A percentile compares a stretch with the other conserved stretches of the same genome.
These are phyloP conservation scores for Prunella strophiata DNA, from an alignment of 2,797 vertebrate genomes.

Conservation along the genomic window DNA sequence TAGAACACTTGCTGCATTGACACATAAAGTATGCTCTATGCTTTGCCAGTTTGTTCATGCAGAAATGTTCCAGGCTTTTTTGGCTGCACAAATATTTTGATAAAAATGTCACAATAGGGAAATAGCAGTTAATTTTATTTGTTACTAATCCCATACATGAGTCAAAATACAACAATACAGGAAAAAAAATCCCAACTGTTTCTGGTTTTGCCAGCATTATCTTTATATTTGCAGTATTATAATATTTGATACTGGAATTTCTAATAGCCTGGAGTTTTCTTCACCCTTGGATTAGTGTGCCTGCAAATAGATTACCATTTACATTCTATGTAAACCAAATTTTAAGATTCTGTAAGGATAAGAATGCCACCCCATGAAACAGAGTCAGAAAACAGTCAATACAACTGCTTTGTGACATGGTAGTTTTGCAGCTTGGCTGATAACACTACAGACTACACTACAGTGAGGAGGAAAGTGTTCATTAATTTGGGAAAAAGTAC, in stretches of 20 bases:
- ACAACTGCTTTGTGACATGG: neutral
- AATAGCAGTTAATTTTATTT: neutral
- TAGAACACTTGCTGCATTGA: neutral
- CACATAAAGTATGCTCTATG: neutral
- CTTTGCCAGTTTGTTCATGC: neutral
- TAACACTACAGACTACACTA: neutral
- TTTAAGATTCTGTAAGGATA: neutral
- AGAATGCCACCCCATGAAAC: neutral
- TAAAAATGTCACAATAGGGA: neutral
- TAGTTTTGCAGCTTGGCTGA: neutral
- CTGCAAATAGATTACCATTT: neutral
- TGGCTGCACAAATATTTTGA: neutral
- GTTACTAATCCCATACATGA: neutral
- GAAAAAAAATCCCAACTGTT: neutral
- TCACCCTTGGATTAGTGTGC: neutral
- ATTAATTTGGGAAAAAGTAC: neutral
- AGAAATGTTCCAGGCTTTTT: neutral
- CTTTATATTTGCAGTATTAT: neutral
- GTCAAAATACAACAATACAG: neutral
- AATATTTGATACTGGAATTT: neutral
- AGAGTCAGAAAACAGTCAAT: neutral
- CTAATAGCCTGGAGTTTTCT: neutral
- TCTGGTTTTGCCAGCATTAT: neutral
- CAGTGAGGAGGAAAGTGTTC: neutral
- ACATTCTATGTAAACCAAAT: neutral